These are phyloP conservation scores for Pelobates fuscus DNA, from an alignment of 2,113 vertebrate genomes.

Conservation along the genomic window DNA sequence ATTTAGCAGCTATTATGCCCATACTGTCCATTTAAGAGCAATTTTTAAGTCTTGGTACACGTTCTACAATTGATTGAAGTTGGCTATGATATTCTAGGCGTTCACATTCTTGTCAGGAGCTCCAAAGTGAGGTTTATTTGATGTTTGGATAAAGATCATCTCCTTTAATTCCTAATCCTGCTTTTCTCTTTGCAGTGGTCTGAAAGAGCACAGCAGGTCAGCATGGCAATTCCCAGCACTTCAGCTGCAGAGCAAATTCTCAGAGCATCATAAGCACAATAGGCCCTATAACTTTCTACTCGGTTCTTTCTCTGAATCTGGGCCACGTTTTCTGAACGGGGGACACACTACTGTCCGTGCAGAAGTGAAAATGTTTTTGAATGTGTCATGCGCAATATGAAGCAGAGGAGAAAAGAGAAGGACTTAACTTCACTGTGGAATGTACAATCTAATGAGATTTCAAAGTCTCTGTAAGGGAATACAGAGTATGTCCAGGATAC, in stretches of 20 bases:
- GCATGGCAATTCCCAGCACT: neutral
- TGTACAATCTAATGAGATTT: neutral
- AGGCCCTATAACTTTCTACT: conserved; percentile 11
- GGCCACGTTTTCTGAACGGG: conserved; percentile 5
- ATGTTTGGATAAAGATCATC: too few species aligned
- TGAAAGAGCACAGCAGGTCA: conserved; percentile 51
- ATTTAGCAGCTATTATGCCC: too few species aligned
- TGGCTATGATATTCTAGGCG: too few species aligned
- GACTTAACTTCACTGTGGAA: conserved; percentile 32
- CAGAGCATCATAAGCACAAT: neutral
- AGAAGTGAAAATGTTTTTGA: conserved; percentile 10
- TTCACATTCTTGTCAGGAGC: too few species aligned
- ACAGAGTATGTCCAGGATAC: neutral
- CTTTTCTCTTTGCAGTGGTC: conserved; percentile 59
- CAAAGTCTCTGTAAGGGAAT: conserved; percentile 5
- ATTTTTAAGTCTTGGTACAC: too few species aligned
- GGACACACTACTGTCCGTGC: conserved; percentile 2
- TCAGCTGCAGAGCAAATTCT: conserved; percentile 11
- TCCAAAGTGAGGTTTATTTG: too few species aligned
- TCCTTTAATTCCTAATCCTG: too few species aligned
- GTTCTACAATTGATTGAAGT: too few species aligned
- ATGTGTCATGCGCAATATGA: conserved; percentile 26
- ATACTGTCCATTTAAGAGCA: too few species aligned
- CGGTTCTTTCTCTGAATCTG: conserved; percentile 1
- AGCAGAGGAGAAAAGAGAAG: conserved; percentile 22